A percentile compares a stretch with the other conserved stretches of the same genome.
Evolutionary conservation across 2,888 invertebrate species (phyloP).

Genomic region (Conistra vaccinii): DNA sequence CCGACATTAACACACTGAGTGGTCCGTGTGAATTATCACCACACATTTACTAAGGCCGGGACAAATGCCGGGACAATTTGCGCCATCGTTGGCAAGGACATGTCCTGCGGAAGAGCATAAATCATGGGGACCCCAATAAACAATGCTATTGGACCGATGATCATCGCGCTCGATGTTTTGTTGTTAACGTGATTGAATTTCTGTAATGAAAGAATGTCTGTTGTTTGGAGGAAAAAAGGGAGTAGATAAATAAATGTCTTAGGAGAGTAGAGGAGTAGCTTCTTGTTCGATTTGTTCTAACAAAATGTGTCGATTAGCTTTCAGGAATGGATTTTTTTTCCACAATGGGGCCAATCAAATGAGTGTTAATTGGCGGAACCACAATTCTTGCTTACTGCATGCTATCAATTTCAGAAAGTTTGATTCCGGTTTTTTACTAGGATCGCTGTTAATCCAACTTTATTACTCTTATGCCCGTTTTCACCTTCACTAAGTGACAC

Average conservation of each 20-base stretch:
- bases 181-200: conserved; percentile 66
- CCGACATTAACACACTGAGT: conserved; percentile 71
- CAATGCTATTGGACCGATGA: conserved; percentile 71
- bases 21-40: conserved; percentile 78
- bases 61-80: conserved; percentile 81
- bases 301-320: conserved; percentile 27
- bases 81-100: conserved; percentile 75
- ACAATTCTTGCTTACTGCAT: not conserved
- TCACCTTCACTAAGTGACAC: no score
- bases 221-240: conserved; percentile 24
- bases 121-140: conserved; percentile 82
- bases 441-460: not conserved
- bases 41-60: conserved; percentile 77
- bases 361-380: not conserved
- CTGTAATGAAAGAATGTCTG: conserved; percentile 49
- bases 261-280: not conserved
- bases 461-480: no score
- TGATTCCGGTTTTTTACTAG: not conserved
- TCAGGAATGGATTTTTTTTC: not conserved
- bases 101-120: conserved; percentile 75
- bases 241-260: conserved; percentile 38
- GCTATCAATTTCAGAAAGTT: not conserved
- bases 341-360: not conserved
- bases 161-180: conserved; percentile 60
- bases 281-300: not conserved